Base-by-base conservation (phyloP, 2,113 vertebrate genomes). In the Pachycephala philippinensis region DNA sequence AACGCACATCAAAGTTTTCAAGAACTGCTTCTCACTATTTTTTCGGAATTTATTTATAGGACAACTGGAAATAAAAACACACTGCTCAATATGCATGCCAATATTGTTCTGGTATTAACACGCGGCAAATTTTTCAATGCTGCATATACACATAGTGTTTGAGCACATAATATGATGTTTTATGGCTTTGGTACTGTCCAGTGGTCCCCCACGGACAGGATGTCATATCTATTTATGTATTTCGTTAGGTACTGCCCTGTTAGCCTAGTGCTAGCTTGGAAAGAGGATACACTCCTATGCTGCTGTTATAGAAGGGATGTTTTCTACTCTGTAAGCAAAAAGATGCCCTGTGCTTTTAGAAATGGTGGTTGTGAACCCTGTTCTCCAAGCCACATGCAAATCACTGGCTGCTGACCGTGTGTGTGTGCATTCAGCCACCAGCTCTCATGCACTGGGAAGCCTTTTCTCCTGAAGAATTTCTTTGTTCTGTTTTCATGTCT, bases 221-320 rank as follows among this genome's bases (percentile, higher is more conserved):
- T 93, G 83, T 95, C 96, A 84, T 76, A 68, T 88, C 93, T 94
- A 90, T 95, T 96, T 93, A 94, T 95, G 92, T 95, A 87, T 96
- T 96, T 97, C 93, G 94, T 97, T 96, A 96, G 69, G 56, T 89
- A 61, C 78, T 97, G 65, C 64, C 88, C 95, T 84, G 30, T 88
- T 95, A 95, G 59, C 83, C 71, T 86, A 44, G 78, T 63, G 84
- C 59, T 84, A 49, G 76, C 47, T 92, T 84, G 76, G 83, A 78
- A 90, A 87, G 64, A 64, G 64, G 60, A 60, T 93, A 49, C 49
- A 75, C 69, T 53, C 52, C 37, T 90, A 18, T 30, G 64, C 76
- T 84, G 39, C 5, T 81, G 42, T 81, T 74, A 39, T 1, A 54
- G 75, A 64, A 77, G 53, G 56, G 49, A 60, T 47, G 52, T 66